A percentile compares a stretch with the other conserved stretches of the same genome.
Evolutionary conservation across 2,888 invertebrate genomes (phyloP).

Genomic region (Pristionchus entomophagus): DNA sequence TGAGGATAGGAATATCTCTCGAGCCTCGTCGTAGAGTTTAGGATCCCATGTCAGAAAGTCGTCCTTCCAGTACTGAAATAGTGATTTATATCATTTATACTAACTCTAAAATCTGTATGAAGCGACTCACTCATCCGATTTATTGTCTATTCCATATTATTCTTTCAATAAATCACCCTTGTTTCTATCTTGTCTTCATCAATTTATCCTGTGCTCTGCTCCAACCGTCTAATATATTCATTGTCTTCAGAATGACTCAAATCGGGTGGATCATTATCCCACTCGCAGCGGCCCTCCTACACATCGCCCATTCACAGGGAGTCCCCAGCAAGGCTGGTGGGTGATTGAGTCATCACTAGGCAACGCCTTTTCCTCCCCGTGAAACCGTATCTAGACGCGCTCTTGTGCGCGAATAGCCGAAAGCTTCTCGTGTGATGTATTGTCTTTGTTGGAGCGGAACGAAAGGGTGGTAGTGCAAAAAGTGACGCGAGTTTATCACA

Average conservation of each 20-base stretch:
- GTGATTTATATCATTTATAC: no score
- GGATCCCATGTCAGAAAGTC: conserved; percentile 74
- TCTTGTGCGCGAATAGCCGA: no score
- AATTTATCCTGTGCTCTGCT: no score
- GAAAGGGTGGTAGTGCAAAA: background rate
- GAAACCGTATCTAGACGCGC: no score
- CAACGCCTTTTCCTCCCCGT: no score
- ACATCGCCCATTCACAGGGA: background rate
- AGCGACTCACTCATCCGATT: background rate
- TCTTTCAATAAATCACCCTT: no score
- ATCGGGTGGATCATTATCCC: background rate
- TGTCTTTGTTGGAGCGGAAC: background rate
- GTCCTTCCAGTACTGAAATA: conserved; percentile 75
- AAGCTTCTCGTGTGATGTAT: background rate
- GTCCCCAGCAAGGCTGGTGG: conserved; percentile 44
- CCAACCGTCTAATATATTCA: no score
- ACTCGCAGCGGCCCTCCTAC: background rate
- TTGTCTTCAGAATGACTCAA: background rate
- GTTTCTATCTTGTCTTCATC: background rate
- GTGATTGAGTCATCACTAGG: no score
- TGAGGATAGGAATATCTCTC: conserved; percentile 73
- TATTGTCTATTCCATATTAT: background rate
- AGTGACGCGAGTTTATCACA: background rate
- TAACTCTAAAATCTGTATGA: no score
- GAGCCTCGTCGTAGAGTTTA: conserved; percentile 72